phyloP scores from a whole-genome alignment of 1,140 invertebrate species.

The Drosophila albomicans region DNA sequence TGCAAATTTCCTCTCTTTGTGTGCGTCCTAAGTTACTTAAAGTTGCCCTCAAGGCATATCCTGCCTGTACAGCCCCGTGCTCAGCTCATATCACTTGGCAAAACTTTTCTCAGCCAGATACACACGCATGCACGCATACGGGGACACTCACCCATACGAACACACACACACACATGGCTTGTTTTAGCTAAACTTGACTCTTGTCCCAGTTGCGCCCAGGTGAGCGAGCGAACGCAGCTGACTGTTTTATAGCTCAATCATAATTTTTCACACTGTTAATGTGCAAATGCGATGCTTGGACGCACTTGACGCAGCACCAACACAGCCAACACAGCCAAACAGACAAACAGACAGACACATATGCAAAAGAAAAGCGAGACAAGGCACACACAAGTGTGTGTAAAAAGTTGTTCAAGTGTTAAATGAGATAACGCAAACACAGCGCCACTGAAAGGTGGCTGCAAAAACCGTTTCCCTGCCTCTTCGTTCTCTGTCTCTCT shows the following conservation, averaged over 20 bases:
- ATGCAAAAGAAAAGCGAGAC: slow-evolving; percentile 25
- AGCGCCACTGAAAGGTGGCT: slow-evolving; percentile 37
- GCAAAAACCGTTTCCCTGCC: slow-evolving; percentile 5
- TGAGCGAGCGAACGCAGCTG: slow-evolving; percentile 53
- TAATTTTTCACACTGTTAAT: slow-evolving; percentile 83
- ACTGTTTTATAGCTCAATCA: slow-evolving; percentile 83
- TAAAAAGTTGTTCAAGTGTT: slow-evolving; percentile 79
- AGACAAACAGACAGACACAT: slow-evolving; percentile 14
- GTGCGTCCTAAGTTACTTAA: slow-evolving; percentile 51
- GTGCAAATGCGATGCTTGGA: slow-evolving; percentile 72
- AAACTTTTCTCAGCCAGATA: slow-evolving; percentile 28
- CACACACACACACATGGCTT: background rate
- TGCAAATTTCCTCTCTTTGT: slow-evolving; percentile 61
- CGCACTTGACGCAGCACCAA: slow-evolving; percentile 33
- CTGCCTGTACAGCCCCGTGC: slow-evolving; percentile 2
- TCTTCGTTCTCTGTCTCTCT: background rate
- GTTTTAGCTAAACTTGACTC: slow-evolving; percentile 28
- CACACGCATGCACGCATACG: slow-evolving; percentile 6
- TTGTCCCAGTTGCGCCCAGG: slow-evolving; percentile 33
- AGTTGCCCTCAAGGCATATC: slow-evolving; percentile 38
- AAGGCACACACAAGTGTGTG: slow-evolving; percentile 28
- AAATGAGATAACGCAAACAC: slow-evolving; percentile 81
- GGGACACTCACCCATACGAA: background rate
- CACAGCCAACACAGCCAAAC: slow-evolving; percentile 13
- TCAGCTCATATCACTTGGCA: slow-evolving; percentile 26